Evolutionary conservation across 1,140 invertebrate species (phyloP), one percentile per base, ranked within the genome.

Genomic region (Reticulitermes speratus): DNA sequence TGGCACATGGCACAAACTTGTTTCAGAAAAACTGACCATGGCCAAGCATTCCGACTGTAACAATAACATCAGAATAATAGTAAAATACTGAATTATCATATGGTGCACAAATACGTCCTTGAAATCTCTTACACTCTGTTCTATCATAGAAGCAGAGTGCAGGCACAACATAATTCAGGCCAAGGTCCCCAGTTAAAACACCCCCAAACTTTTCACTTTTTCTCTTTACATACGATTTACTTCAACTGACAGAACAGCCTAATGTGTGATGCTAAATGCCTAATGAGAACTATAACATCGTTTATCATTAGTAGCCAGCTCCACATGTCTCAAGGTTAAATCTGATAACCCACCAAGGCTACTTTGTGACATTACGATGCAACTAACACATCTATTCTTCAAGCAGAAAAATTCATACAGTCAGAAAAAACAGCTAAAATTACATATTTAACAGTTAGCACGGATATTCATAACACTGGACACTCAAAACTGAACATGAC

Each of bases 241-340:
- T 75, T 75, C n/a, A n/a, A 75, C 65, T 75, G 65, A 75, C 65
- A 25, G n/a, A 30, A 30, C 2, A 30, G 16, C 8, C 9, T 11
- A 30, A 75, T 65, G 65, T 30, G n/a, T 30, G 14, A 75, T n/a
- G n/a, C 3, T 75, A 2, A 25, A 75, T 8, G 7, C n/a, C 25
- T 75, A 75, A 30, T 11, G 65, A 75, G 65, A 75, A 75, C 25
- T 75, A 14, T 75, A 75, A 30, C 65, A 75, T 30, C n/a, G 65
- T 25, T 75, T 75, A 75, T 75, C 65, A 65, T 65, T 65, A 65
- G 59, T 19, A 11, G 59, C 59, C 59, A 75, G 65, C 14, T 75
- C 65, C 65, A 75, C 65, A 75, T 75, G 65, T 75, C n/a, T 75
- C 65, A 75, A 75, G 65, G 65, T 75, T 75, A 75, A 75, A 75